A percentile compares a stretch with the other conserved stretches of the same genome.
These are phyloP conservation scores for Drosophila quasianomalipes DNA, from an alignment of 2,888 invertebrate species.

Conservation along the genomic window DNA sequence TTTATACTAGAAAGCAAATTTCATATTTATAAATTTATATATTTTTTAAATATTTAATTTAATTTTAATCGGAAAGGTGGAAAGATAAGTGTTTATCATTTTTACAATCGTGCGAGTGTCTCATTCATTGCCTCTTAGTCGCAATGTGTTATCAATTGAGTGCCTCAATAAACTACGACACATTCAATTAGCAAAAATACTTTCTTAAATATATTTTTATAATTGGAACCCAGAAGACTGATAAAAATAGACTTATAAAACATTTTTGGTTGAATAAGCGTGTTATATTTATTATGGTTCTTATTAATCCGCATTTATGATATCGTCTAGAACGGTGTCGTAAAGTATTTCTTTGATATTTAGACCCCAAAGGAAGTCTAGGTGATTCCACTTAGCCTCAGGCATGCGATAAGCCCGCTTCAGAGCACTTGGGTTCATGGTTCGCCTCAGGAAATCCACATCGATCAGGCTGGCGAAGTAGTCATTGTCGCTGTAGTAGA, in stretches of 20 bases:
- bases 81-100: neutral
- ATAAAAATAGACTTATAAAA: constrained; percentile 19
- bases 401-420: constrained; percentile 72
- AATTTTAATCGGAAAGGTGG: neutral
- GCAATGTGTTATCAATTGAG: constrained; percentile 11
- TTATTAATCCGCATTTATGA: constrained; percentile 52
- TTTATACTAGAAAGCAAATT: neutral
- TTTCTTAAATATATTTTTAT: neutral
- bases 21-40: neutral
- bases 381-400: constrained; percentile 74
- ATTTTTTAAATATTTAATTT: neutral
- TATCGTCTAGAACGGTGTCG: constrained; percentile 66
- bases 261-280: neutral
- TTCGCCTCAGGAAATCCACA: constrained; percentile 68
- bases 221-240: constrained; percentile 5
- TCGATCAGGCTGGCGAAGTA: constrained; percentile 77
- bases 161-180: constrained; percentile 1
- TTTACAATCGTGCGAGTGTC: neutral
- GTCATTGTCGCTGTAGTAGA: constrained; percentile 80
- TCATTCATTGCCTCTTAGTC: neutral
- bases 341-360: constrained; percentile 72
- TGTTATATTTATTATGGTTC: constrained; percentile 29
- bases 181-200: neutral
- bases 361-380: constrained; percentile 78
- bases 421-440: constrained; percentile 47